Evolutionary conservation across 1,140 invertebrate species (phyloP), one percentile per base, ranked within the genome.

Genomic region (Drosophila malerkotliana): DNA sequence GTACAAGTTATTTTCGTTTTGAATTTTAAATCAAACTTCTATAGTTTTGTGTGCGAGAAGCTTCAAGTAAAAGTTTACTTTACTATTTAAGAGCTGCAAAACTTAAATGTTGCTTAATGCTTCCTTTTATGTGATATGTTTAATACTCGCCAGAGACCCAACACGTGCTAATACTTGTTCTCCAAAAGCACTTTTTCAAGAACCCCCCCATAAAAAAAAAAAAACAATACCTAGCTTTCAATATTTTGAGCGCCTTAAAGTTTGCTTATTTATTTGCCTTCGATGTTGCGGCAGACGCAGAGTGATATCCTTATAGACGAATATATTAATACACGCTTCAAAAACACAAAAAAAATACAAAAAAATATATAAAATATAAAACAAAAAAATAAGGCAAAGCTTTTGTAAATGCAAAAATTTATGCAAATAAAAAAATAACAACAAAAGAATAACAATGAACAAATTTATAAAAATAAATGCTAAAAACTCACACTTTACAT

Each of bases 241-340:
- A 76, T 76, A 55, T 79, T 72, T 67, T 77, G 48, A 87, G 51
- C 82, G 81, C 81, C 73, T 73, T 34, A 48, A 83, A 66, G 47
- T 82, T 59, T 71, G 82, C 83, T 87, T 88, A 55, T 66, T 88
- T 87, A 62, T 84, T 83, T 85, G 75, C 69, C 82, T 85, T 87
- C 78, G 59, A 76, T 82, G 75, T 87, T 85, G 51, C 73, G 64
- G 66, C 67, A 57, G 52, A 32, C 77, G 77, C 77, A 71, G 56
- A 82, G 88, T 90, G 88, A 90, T 90, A 90, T 90, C 88, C 80
- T 72, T 63, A 77, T 78, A 74, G 85, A 75, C 79, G 83, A 88
- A 90, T 90, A 90, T 84, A 88, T 90, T 90, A 90, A 90, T 85
- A 88, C 82, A 90, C 87, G 79, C 81, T 90, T 85, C 73, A 73